Evolutionary conservation across 1,140 invertebrate species (phyloP).

Genomic region (Lanistes nyassanus): DNA sequence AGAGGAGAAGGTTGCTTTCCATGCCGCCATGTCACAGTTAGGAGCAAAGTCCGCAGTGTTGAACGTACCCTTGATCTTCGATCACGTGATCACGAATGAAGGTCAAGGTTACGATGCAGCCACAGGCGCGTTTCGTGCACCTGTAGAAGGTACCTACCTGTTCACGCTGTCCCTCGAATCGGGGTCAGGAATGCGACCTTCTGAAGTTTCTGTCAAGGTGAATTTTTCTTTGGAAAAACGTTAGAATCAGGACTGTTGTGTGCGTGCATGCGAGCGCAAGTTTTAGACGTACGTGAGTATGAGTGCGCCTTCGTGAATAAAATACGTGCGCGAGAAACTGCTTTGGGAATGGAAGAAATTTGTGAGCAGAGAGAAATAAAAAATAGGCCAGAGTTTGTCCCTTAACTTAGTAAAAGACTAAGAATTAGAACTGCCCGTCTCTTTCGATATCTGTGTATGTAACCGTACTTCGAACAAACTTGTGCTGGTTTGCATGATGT

Average conservation of each 20-base stretch:
- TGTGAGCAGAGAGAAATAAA: conserved; percentile 2
- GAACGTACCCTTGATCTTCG: conserved; percentile 11
- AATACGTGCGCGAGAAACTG: neutral
- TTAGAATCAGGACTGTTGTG: neutral
- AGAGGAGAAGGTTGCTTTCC: conserved; percentile 16
- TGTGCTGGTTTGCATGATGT: neutral
- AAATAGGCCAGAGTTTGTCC: neutral
- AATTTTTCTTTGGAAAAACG: no score
- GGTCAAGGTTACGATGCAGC: conserved; percentile 19
- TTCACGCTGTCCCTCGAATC: conserved; percentile 12
- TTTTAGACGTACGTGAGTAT: neutral
- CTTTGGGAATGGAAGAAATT: neutral
- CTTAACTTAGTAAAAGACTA: neutral
- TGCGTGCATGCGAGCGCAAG: neutral
- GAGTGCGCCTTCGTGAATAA: neutral
- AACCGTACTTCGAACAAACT: neutral
- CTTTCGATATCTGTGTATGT: conserved; percentile 5
- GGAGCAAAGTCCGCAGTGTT: neutral
- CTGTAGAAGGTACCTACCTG: conserved; percentile 16
- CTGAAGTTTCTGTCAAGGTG: neutral
- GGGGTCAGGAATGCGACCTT: neutral
- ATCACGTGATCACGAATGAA: conserved; percentile 23
- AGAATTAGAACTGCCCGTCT: conserved; percentile 1
- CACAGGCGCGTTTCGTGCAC: conserved; percentile 1
- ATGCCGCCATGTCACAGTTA: neutral